Evolutionary conservation across 1,140 invertebrate species (phyloP).

Genomic region (Eciton burchellii): DNA sequence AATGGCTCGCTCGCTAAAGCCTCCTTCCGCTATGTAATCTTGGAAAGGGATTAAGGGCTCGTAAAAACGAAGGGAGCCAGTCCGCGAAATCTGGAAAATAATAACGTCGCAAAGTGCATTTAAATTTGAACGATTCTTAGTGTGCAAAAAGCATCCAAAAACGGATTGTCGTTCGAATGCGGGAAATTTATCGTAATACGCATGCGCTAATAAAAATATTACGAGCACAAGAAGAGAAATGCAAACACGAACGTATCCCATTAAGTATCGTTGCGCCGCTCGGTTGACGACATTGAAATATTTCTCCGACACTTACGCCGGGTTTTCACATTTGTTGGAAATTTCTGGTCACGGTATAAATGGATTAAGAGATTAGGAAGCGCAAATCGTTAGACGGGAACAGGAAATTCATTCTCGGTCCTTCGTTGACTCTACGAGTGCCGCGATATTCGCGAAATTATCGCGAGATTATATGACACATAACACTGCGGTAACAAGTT

Average conservation of each 20-base stretch:
- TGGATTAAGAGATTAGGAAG: constrained; percentile 30
- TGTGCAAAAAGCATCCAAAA: neutral
- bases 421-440: constrained; percentile 21
- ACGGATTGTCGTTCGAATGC: neutral
- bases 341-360: constrained; percentile 9
- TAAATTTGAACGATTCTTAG: constrained; percentile 8
- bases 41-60: constrained; percentile 34
- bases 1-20: constrained; percentile 52
- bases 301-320: neutral
- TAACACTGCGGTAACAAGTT: neutral
- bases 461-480: neutral
- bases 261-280: neutral
- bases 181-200: neutral
- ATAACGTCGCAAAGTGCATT: constrained; percentile 8
- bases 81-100: constrained; percentile 4
- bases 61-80: constrained; percentile 13
- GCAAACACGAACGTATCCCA: neutral
- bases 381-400: neutral
- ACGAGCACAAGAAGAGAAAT: neutral
- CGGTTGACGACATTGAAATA: neutral
- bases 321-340: neutral
- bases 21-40: constrained; percentile 34
- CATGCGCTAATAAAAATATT: neutral
- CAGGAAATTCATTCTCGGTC: constrained; percentile 10
- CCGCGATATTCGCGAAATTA: constrained; percentile 19